These are phyloP conservation scores for Motacilla alba DNA, from an alignment of 2,113 vertebrate genomes.

Conservation along the genomic window DNA sequence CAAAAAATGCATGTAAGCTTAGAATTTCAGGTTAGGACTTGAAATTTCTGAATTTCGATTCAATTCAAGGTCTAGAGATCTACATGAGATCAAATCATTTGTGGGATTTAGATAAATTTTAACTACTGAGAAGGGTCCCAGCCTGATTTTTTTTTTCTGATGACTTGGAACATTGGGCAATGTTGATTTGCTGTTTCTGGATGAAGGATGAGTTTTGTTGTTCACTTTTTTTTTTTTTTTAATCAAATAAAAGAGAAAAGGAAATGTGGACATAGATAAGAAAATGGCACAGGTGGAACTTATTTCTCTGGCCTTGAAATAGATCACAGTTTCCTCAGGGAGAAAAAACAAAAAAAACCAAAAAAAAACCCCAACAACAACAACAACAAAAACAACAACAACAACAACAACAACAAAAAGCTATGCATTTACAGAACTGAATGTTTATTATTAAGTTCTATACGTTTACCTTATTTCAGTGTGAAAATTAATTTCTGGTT, in stretches of 20 bases:
- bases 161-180: accelerated
- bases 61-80: neutral
- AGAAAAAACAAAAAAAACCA: accelerated
- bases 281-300: neutral
- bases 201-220: neutral
- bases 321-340: neutral
- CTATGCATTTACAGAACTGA: neutral
- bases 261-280: neutral
- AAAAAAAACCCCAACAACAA: too few species aligned
- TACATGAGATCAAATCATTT: neutral
- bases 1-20: accelerated
- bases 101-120: neutral
- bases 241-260: neutral
- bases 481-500: neutral
- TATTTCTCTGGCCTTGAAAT: neutral
- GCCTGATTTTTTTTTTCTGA: neutral
- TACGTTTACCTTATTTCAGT: neutral
- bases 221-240: neutral
- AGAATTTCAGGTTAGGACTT: neutral
- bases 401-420: neutral
- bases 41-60: neutral
- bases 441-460: neutral
- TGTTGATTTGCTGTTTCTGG: neutral
- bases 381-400: too few species aligned
- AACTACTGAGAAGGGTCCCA: neutral